A percentile compares a stretch with the other conserved stretches of the same genome.
phyloP scores from a whole-genome alignment of 1,140 invertebrate species.

The Drepana arcuata region DNA sequence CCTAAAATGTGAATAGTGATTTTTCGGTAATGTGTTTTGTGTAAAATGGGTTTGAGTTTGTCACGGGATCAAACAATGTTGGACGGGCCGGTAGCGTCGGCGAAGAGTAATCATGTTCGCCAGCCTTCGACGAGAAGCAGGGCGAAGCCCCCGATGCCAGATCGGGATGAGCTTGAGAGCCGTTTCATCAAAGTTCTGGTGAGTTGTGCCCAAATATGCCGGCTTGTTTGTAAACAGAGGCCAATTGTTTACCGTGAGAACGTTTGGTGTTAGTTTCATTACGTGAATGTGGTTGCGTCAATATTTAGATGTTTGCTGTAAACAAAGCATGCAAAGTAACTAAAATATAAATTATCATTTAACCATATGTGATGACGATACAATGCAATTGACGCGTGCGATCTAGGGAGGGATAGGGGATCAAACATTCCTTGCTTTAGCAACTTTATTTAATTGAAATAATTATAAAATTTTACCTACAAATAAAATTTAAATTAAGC shows the following conservation, averaged over 20 bases:
- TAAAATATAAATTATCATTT: no score
- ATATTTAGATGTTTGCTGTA: slow-evolving; percentile 4
- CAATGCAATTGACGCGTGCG: no score
- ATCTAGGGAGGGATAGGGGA: no score
- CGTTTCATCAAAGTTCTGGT: slow-evolving; percentile 96
- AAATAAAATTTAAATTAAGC: no score
- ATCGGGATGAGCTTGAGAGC: slow-evolving; percentile 88
- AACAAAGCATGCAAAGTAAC: no score
- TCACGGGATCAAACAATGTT: slow-evolving; percentile 67
- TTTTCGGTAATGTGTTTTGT: slow-evolving; percentile 41
- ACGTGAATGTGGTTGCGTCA: slow-evolving; percentile 6
- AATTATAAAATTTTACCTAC: no score
- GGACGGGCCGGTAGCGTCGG: slow-evolving; percentile 56
- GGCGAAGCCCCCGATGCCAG: slow-evolving; percentile 90
- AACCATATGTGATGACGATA: no score
- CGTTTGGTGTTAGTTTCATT: slow-evolving; percentile 10
- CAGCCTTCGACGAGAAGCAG: slow-evolving; percentile 82
- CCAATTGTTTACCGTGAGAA: slow-evolving; percentile 19
- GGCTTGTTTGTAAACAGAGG: slow-evolving; percentile 63
- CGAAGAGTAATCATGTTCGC: slow-evolving; percentile 72
- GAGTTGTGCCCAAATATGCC: slow-evolving; percentile 65
- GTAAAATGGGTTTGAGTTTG: slow-evolving; percentile 70
- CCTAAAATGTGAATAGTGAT: slow-evolving; percentile 49
- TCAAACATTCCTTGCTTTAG: no score
- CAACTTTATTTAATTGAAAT: no score